phyloP scores from a whole-genome alignment of 2,797 vertebrate genomes.

The Syndactyla subalaris region DNA sequence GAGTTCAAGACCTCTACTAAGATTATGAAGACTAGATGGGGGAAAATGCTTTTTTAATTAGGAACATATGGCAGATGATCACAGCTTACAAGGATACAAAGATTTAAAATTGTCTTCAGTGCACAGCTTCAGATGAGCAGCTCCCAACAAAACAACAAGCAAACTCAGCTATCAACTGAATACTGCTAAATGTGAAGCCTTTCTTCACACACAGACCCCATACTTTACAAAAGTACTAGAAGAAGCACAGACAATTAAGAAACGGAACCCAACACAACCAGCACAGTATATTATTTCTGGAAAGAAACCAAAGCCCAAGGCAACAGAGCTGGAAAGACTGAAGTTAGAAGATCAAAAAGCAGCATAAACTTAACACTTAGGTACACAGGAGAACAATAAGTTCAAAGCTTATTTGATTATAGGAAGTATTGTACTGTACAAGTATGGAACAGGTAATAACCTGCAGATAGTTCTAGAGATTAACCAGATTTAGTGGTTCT shows the following conservation, averaged over 20 bases:
- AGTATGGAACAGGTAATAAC: not conserved
- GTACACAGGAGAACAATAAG: not conserved
- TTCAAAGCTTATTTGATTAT: not conserved
- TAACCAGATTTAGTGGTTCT: not conserved
- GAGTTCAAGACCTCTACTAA: not conserved
- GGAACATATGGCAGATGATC: not conserved
- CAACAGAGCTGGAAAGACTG: not conserved
- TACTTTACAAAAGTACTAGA: not conserved
- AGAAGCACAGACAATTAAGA: not conserved
- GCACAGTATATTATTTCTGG: not conserved
- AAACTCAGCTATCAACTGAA: not conserved
- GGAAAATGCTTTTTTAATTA: not conserved
- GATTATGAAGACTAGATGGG: not conserved
- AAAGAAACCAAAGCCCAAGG: not conserved
- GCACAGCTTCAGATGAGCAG: not conserved
- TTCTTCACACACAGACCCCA: not conserved
- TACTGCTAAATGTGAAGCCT: fast-evolving
- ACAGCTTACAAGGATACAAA: not conserved
- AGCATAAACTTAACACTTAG: not conserved
- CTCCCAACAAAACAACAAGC: not conserved
- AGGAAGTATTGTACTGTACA: not conserved
- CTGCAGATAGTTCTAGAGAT: not conserved
- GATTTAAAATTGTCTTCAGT: not conserved
- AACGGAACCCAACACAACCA: not conserved
- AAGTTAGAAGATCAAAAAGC: not conserved